These are phyloP conservation scores for Monochamus saltuarius DNA, from an alignment of 1,140 invertebrate species.

Conservation along the genomic window DNA sequence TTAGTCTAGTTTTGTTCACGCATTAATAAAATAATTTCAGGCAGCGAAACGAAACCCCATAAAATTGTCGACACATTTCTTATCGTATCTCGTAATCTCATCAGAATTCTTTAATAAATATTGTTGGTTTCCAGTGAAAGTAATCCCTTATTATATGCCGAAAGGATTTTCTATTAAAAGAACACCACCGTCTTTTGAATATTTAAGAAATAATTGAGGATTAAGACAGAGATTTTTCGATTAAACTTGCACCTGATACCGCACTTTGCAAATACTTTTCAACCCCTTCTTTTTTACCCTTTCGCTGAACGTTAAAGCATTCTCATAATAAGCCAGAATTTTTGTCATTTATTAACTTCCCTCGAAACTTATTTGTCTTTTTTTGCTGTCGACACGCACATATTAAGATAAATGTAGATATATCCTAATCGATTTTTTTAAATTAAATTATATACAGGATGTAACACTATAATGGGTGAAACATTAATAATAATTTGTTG, in stretches of 20 bases:
- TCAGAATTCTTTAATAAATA: constrained; percentile 23
- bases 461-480: too few relatives aligned
- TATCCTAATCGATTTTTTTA: too few relatives aligned
- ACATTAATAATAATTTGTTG: too few relatives aligned
- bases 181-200: constrained; percentile 21
- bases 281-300: constrained; percentile 16
- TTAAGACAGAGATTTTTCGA: constrained; percentile 27
- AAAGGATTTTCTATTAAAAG: constrained; percentile 13
- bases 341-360: too few relatives aligned
- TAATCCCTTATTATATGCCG: constrained; percentile 11
- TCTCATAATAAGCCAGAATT: too few relatives aligned
- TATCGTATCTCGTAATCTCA: constrained; percentile 22
- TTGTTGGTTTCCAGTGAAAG: constrained; percentile 17
- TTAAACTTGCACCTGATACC: constrained; percentile 26
- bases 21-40: constrained; percentile 23
- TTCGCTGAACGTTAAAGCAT: too few relatives aligned
- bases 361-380: too few relatives aligned
- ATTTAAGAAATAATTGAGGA: constrained; percentile 31
- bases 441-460: too few relatives aligned
- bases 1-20: constrained; percentile 13
- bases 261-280: constrained; percentile 21
- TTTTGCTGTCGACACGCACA: too few relatives aligned
- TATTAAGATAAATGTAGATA: too few relatives aligned
- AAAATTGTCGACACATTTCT: constrained; percentile 24
- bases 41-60: constrained; percentile 19